Percentiles rank a stretch among this genome's conserved stretches.
phyloP scores from a whole-genome alignment of 1,140 invertebrate genomes.

The Ooceraea biroi region DNA sequence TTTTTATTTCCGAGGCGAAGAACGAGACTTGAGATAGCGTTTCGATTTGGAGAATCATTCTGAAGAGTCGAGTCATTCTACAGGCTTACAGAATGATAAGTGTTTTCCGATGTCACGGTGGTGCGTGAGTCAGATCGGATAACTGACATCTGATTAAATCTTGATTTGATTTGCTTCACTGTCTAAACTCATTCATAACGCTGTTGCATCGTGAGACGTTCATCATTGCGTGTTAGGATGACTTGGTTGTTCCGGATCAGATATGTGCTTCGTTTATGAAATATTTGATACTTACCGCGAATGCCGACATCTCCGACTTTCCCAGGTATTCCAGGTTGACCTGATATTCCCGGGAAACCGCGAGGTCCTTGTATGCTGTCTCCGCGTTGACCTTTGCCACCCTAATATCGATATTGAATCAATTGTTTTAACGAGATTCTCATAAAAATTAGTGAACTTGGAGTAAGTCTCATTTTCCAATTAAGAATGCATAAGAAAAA shows the following conservation, averaged over 20 bases:
- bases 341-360: constrained; percentile 84
- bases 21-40: not conserved
- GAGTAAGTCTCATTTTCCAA: constrained; percentile 1
- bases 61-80: not conserved
- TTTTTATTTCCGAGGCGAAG: too few species aligned
- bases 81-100: not conserved
- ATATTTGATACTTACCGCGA: constrained; percentile 71
- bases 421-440: constrained; percentile 14
- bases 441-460: constrained; percentile 5
- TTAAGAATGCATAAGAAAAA: constrained; percentile 1
- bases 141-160: not conserved
- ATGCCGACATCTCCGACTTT: constrained; percentile 85
- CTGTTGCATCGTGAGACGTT: not conserved
- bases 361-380: constrained; percentile 84
- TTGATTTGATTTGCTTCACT: not conserved
- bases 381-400: constrained; percentile 82
- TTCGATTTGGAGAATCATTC: not conserved
- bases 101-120: not conserved
- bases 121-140: not conserved
- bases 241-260: not conserved
- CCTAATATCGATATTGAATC: constrained; percentile 68
- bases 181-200: not conserved
- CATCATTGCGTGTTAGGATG: not conserved
- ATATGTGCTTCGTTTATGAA: not conserved
- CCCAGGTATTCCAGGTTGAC: constrained; percentile 85